phyloP scores from a whole-genome alignment of 2,797 vertebrate species.

The Hylomyscus alleni region DNA sequence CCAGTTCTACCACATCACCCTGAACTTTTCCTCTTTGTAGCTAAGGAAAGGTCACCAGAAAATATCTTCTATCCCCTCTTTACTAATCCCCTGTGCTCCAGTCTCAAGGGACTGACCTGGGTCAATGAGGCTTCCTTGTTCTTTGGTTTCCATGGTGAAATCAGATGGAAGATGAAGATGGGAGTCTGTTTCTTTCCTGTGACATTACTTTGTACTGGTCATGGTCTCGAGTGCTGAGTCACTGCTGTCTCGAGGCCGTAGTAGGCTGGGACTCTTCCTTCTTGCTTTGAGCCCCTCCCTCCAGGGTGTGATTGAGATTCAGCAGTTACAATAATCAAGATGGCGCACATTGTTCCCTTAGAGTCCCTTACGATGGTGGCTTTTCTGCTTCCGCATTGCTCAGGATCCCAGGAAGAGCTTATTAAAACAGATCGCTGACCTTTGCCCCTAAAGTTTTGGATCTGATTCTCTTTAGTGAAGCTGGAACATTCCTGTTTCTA shows the following conservation, averaged over 20 bases:
- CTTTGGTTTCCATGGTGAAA: not conserved
- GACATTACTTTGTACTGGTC: not conserved
- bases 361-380: accelerated
- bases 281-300: not conserved
- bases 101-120: too few relatives aligned
- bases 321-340: not conserved
- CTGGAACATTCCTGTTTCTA: not conserved
- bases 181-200: not conserved
- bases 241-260: not conserved
- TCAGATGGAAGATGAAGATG: not conserved
- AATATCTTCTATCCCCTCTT: not conserved
- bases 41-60: not conserved
- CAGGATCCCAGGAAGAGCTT: not conserved
- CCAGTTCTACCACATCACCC: not conserved
- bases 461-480: not conserved
- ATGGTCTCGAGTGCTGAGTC: not conserved
- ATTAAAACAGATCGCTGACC: not conserved
- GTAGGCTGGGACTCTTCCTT: not conserved
- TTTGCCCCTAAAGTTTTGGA: not conserved
- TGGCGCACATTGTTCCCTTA: not conserved
- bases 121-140: not conserved
- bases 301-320: not conserved
- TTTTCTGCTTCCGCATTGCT: not conserved
- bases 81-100: too few relatives aligned
- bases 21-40: not conserved